Percentiles rank a stretch among this genome's conserved stretches.
phyloP scores from a whole-genome alignment of 2,113 vertebrate species.

The Toxostoma redivivum region DNA sequence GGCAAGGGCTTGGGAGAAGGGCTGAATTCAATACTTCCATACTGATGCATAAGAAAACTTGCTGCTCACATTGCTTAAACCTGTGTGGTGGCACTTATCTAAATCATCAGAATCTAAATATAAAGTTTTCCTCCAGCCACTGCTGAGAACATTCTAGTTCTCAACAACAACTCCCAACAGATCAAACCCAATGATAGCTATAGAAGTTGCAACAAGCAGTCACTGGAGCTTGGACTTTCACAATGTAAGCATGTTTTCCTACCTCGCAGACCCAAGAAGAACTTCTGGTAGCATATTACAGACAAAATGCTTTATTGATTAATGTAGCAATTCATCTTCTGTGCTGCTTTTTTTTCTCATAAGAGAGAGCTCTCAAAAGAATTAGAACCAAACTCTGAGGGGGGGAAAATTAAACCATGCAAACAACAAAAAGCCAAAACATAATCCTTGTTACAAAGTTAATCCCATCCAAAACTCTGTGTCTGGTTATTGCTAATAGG shows the following conservation, averaged over 20 bases:
- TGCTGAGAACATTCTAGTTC: neutral
- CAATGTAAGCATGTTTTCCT: neutral
- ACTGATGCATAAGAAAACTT: neutral
- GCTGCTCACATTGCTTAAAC: neutral
- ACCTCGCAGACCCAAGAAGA: neutral
- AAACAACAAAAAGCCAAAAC: neutral
- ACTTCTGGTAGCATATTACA: neutral
- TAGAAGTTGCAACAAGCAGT: neutral
- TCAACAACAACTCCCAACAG: neutral
- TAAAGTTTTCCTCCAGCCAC: neutral
- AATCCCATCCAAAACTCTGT: neutral
- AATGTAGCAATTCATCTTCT: neutral
- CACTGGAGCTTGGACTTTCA: neutral
- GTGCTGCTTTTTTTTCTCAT: neutral
- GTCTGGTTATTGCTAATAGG: neutral
- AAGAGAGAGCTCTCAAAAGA: neutral
- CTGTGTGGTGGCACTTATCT: neutral
- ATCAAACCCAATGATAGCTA: neutral
- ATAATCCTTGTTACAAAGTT: neutral
- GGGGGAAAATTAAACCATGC: rapidly evolving
- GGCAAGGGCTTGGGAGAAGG: neutral
- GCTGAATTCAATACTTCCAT: neutral
- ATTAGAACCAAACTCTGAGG: neutral
- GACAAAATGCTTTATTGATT: neutral
- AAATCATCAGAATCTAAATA: neutral